Evolutionary conservation across 2,113 vertebrate species (phyloP).

Genomic region (Pelusios castaneus): DNA sequence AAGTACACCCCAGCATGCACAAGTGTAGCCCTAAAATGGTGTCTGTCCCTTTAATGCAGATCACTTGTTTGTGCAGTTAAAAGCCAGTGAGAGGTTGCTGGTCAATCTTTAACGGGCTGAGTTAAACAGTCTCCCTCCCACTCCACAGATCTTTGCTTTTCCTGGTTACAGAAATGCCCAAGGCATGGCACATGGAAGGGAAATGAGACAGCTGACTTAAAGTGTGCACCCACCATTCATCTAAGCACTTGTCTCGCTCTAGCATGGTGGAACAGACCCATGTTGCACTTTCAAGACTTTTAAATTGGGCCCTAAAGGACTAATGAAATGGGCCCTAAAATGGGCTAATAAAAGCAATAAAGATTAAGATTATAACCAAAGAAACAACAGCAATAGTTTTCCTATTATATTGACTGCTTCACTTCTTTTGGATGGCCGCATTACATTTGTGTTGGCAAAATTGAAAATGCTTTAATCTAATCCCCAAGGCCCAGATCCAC

Average conservation of each 20-base stretch:
- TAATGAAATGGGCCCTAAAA: accelerated
- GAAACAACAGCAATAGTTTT: not conserved
- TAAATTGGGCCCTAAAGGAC: accelerated
- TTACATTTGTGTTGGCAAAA: not conserved
- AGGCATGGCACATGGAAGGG: accelerated
- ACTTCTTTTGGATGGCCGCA: not conserved
- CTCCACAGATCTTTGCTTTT: accelerated
- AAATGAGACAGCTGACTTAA: not conserved
- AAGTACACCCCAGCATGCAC: not conserved
- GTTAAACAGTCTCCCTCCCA: not conserved
- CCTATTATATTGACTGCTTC: not conserved
- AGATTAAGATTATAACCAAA: not conserved
- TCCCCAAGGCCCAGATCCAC: not conserved
- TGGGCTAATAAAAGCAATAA: not conserved
- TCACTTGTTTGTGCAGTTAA: not conserved
- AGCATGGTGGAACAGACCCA: not conserved
- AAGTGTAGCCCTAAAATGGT: not conserved
- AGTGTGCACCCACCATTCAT: accelerated
- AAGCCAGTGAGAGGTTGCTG: not conserved
- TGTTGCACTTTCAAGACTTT: not conserved
- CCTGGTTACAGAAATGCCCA: accelerated
- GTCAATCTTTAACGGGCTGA: not conserved
- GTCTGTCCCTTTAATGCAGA: not conserved
- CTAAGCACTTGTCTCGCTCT: not conserved
- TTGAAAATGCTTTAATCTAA: not conserved